Conservation (phyloP, 2,888 invertebrate species). For the Orthosia gracilis region DNA sequence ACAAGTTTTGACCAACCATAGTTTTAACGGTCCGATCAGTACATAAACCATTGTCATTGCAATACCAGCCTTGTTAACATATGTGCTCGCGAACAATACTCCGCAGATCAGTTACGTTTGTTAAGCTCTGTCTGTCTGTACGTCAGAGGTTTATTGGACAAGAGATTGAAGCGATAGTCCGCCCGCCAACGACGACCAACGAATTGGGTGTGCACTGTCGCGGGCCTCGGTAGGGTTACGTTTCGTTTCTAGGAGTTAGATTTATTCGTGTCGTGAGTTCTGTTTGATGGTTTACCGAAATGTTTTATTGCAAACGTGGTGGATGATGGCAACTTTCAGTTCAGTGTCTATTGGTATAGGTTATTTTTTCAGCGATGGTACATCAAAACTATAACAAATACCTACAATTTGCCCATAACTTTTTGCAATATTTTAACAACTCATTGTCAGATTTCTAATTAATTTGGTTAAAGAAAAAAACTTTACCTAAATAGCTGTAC, state of each 20-base stretch:
- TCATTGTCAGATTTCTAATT: neutral
- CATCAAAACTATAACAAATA: too few species aligned
- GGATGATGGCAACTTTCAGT: neutral
- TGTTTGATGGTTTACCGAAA: constrained; percentile 28
- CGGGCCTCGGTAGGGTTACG: constrained; percentile 47
- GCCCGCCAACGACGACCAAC: constrained; percentile 82
- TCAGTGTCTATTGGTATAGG: neutral
- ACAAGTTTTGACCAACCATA: constrained; percentile 40
- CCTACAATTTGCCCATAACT: neutral
- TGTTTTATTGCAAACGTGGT: constrained; percentile 1
- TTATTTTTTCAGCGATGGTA: too few species aligned
- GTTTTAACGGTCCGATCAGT: constrained; percentile 63
- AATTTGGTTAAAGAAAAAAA: neutral
- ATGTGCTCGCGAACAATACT: constrained; percentile 83
- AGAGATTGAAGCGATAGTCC: constrained; percentile 85
- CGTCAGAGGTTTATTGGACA: constrained; percentile 85
- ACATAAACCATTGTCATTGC: constrained; percentile 69
- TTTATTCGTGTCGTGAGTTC: constrained; percentile 50
- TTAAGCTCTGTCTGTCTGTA: constrained; percentile 83
- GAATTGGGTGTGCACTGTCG: constrained; percentile 58
- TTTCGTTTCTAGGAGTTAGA: constrained; percentile 62
- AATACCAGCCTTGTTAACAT: constrained; percentile 66
- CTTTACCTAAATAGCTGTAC: neutral
- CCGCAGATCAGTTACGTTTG: constrained; percentile 84
- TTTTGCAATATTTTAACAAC: neutral